Conservation (phyloP, 2,113 vertebrate genomes). For the Vulpes lagopus region DNA sequence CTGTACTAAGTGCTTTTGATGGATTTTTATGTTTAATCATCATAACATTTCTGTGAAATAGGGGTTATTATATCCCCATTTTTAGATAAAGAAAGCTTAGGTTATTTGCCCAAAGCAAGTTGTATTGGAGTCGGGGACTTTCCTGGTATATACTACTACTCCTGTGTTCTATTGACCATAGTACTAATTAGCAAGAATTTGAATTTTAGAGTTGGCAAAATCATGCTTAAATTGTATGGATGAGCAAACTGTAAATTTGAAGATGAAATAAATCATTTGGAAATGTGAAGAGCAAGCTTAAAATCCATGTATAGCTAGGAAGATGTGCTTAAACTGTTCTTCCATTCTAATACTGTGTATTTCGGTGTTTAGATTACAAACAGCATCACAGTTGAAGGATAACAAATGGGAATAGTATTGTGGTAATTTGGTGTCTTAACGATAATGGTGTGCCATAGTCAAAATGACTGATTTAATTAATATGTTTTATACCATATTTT, state of each 20-base stretch:
- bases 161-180: neutral
- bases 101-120: neutral
- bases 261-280: conserved; percentile 47
- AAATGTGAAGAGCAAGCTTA: neutral
- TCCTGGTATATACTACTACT: neutral
- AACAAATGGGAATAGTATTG: neutral
- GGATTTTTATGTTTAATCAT: neutral
- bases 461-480: conserved; percentile 20
- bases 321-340: neutral
- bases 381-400: neutral
- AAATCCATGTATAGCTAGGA: neutral
- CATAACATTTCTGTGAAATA: neutral
- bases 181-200: neutral
- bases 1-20: neutral
- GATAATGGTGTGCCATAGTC: neutral
- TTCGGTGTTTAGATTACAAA: neutral
- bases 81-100: neutral
- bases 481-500: neutral
- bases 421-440: neutral
- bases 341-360: neutral
- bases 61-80: too few species aligned
- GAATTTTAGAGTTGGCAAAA: conserved; percentile 39
- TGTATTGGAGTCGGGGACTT: neutral
- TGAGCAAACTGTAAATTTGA: neutral
- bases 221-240: neutral